Base-by-base conservation (phyloP, 2,888 invertebrate genomes). In the Pheosia tremula region DNA sequence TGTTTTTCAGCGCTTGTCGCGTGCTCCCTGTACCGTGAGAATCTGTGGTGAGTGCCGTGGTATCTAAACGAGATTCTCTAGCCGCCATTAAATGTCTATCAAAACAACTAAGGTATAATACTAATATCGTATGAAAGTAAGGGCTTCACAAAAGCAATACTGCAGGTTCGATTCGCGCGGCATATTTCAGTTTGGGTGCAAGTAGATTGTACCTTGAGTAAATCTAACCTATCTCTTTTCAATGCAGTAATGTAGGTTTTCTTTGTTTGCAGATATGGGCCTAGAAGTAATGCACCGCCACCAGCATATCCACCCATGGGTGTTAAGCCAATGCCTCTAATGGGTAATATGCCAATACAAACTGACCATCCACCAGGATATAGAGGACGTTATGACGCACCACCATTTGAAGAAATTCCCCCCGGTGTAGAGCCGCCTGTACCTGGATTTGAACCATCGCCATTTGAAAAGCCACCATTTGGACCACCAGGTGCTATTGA, bases 351-450 rank as follows among this genome's bases (percentile, higher is more conserved):
- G 49, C 81, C 85, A 9, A 68, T 86, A 39, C 86, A 84, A 68
- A 67, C 82, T 43, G 91, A 91, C 43, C 88, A 83, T 41, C 84
- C 86, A 38, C 84, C 87, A n/a, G 87, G 87, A 5, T 93, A 89
- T 77, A 83, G 90, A 57, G 90, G 89, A 57, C 90, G 93, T 7
- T 93, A 90, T 72, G 93, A 93, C 49, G 86, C 71, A 8, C 89
- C 90, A 37, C 83, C 93, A 59, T 95, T 95, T 75, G 95, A 95
- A 73, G 94, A 95, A 54, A 91, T 94, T 62, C 95, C 95, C 13
- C 95, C 95, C 8, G 95, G 95, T 11, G 95, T 95, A 1, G 95
- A 95, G 77, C 95, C 95, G 6, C 94, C 95, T 0, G 94, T 95
- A 36, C 95, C 95, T 50, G 95, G 95, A 38, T 94, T 95, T 78